Conservation (phyloP, 2,888 invertebrate genomes). For the Spialia ferax region DNA sequence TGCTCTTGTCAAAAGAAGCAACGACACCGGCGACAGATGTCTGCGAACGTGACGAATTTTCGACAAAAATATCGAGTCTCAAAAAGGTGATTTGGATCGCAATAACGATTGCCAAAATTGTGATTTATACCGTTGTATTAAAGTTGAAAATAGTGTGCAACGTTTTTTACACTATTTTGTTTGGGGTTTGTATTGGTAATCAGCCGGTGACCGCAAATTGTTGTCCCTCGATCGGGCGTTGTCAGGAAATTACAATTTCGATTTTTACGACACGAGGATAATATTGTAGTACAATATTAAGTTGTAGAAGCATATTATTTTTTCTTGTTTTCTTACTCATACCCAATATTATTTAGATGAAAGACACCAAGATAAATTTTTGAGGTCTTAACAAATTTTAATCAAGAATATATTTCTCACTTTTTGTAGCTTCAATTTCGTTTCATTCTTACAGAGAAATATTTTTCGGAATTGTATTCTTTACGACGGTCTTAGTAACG, state of each 20-base stretch:
- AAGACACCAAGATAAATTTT: too few species aligned
- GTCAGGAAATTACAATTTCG: slow-evolving; percentile 85
- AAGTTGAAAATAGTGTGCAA: slow-evolving; percentile 48
- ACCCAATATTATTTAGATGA: too few species aligned
- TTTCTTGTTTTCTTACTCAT: too few species aligned
- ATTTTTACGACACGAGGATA: slow-evolving; percentile 79
- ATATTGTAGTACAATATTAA: slow-evolving; percentile 56
- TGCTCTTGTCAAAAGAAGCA: neutral
- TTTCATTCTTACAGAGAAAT: too few species aligned
- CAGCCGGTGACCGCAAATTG: slow-evolving; percentile 85
- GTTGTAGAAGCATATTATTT: neutral
- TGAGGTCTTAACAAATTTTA: too few species aligned
- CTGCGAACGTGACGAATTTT: slow-evolving; percentile 85
- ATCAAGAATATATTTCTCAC: too few species aligned
- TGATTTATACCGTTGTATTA: slow-evolving; percentile 44
- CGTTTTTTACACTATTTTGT: slow-evolving; percentile 59
- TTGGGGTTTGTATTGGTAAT: slow-evolving; percentile 78
- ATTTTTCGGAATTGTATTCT: neutral
- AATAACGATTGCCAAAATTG: slow-evolving; percentile 41
- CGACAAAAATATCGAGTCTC: slow-evolving; percentile 64
- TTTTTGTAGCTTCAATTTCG: too few species aligned
- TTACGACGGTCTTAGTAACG: neutral
- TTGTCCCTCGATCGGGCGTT: slow-evolving; percentile 84
- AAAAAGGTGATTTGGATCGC: slow-evolving; percentile 53
- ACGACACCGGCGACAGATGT: slow-evolving; percentile 76